Conservation (phyloP, 1,140 invertebrate genomes). For the Pseudomyrmex pallidus region DNA sequence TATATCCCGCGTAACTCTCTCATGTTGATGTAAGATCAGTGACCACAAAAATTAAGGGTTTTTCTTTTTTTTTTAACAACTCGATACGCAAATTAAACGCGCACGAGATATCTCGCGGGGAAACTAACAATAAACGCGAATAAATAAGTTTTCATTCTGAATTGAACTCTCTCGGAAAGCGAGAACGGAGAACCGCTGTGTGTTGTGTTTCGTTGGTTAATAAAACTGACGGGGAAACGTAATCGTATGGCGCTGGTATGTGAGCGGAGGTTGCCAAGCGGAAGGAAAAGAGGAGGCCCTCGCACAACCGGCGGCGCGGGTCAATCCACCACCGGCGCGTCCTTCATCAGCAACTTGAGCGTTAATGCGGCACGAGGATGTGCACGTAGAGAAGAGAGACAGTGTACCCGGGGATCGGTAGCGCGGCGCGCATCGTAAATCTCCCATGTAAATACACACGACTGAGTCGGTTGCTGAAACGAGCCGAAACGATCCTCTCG, state of each 20-base stretch:
- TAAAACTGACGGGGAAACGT: conserved; percentile 59
- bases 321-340: conserved; percentile 65
- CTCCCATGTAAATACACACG: conserved; percentile 67
- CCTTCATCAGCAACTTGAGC: conserved; percentile 58
- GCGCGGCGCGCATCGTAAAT: conserved; percentile 63
- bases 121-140: no score
- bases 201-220: background rate
- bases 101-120: no score
- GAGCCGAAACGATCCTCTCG: background rate
- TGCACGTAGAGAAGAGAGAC: background rate
- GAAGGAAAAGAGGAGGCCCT: conserved; percentile 30
- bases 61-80: no score
- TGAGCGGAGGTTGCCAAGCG: conserved; percentile 26
- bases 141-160: no score
- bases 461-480: conserved; percentile 41
- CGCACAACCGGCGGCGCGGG: conserved; percentile 29
- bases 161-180: no score
- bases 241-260: conserved; percentile 37
- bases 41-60: no score
- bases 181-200: background rate
- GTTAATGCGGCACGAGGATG: conserved; percentile 67
- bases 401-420: conserved; percentile 46
- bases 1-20: no score
- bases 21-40: no score
- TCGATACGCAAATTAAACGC: no score